These are phyloP conservation scores for Pseudococcus viburni DNA, from an alignment of 2,888 invertebrate genomes.

Conservation along the genomic window DNA sequence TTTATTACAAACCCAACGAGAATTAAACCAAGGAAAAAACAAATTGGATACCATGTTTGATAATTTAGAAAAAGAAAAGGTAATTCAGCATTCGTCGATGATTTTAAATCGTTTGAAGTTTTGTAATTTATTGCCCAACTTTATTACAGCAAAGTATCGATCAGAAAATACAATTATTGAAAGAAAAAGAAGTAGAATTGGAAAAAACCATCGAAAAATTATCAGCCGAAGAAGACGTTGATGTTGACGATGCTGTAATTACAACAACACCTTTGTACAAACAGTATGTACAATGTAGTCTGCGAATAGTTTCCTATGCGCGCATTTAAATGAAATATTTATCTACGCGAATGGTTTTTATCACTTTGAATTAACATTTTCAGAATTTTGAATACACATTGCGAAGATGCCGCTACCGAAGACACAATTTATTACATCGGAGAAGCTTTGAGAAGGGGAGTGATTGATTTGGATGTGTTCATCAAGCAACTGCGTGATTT, in stretches of 20 bases:
- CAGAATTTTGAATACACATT: conserved; percentile 92
- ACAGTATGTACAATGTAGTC: conserved; percentile 77
- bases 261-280: conserved; percentile 96
- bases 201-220: conserved; percentile 82
- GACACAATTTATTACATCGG: conserved; percentile 99
- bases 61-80: conserved; percentile 83
- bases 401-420: conserved; percentile 97
- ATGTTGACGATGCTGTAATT: conserved; percentile 96
- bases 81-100: conserved; percentile 68
- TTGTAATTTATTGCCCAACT: background rate
- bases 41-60: conserved; percentile 85
- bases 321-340: no score
- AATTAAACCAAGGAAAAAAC: conserved; percentile 86
- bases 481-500: conserved; percentile 95
- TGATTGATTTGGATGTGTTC: conserved; percentile 96
- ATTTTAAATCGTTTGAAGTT: background rate
- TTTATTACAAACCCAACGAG: conserved; percentile 87
- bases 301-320: no score
- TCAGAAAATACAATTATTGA: conserved; percentile 85
- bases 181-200: conserved; percentile 90
- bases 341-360: no score
- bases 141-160: conserved; percentile 72
- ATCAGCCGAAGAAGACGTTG: conserved; percentile 84
- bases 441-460: conserved; percentile 91
- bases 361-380: background rate